Conservation (phyloP, 2,797 vertebrate genomes). For the Microchirus variegatus region DNA sequence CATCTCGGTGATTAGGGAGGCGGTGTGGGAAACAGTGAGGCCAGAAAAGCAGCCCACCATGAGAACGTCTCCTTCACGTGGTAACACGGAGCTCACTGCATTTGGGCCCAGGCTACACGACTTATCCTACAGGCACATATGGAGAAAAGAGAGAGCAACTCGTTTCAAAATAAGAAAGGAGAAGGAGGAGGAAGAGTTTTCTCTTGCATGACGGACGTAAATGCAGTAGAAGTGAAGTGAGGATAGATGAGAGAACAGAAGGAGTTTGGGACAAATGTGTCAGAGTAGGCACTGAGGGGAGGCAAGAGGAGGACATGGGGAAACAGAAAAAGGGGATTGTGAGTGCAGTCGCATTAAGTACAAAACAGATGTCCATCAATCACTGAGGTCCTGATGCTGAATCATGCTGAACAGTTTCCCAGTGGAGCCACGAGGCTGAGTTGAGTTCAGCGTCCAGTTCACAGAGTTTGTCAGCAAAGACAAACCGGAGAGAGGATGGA, state of each 20-base stretch:
- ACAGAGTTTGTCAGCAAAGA: constrained; percentile 23
- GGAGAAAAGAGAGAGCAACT: background rate
- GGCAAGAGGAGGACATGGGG: background rate
- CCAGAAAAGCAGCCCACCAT: constrained; percentile 84
- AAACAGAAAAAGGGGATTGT: background rate
- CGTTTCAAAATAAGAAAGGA: no score
- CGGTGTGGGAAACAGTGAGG: constrained; percentile 86
- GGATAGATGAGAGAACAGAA: constrained; percentile 23
- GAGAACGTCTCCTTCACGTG: constrained; percentile 81
- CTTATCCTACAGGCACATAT: constrained; percentile 84
- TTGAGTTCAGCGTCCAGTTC: constrained; percentile 30
- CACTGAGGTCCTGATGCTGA: constrained; percentile 19
- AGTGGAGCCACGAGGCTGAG: constrained; percentile 6
- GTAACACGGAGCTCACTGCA: constrained; percentile 79
- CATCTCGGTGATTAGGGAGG: constrained; percentile 71
- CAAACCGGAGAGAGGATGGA: background rate
- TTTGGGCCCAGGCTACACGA: constrained; percentile 87
- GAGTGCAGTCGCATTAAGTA: constrained; percentile 35
- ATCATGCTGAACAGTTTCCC: constrained; percentile 11
- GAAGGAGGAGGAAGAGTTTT: background rate
- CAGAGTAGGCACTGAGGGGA: constrained; percentile 9
- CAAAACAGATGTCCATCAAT: constrained; percentile 46
- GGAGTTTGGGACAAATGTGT: constrained; percentile 17
- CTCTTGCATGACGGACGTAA: background rate
- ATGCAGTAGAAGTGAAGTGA: background rate